Conservation (phyloP, 1,140 invertebrate species). For the Drosophila sucinea region DNA sequence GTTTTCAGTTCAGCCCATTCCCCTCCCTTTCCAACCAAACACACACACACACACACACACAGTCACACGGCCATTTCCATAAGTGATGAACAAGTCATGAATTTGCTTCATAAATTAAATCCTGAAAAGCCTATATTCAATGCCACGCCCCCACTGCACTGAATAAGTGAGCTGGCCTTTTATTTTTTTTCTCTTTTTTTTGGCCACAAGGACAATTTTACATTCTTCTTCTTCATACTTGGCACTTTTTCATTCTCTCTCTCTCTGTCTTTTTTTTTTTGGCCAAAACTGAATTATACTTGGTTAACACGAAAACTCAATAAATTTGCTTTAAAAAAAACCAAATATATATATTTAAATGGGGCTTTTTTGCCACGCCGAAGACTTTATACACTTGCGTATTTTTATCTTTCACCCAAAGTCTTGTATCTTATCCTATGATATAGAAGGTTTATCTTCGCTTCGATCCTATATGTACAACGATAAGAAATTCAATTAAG, state of each 20-base stretch:
- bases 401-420: no score
- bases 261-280: slow-evolving; percentile 32
- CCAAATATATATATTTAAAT: slow-evolving; percentile 32
- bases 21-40: not conserved
- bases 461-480: no score
- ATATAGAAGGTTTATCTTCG: no score
- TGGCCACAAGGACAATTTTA: slow-evolving; percentile 7
- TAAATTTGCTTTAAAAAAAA: slow-evolving; percentile 77
- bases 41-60: slow-evolving; percentile 16
- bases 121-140: slow-evolving; percentile 58
- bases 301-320: slow-evolving; percentile 83
- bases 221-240: slow-evolving; percentile 10
- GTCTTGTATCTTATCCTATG: no score
- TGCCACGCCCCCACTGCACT: slow-evolving; percentile 34
- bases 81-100: slow-evolving; percentile 35
- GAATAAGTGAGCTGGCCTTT: not conserved
- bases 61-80: slow-evolving; percentile 67
- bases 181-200: not conserved
- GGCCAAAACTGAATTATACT: slow-evolving; percentile 81
- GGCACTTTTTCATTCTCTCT: not conserved
- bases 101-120: slow-evolving; percentile 70
- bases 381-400: not conserved
- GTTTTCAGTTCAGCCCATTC: no score
- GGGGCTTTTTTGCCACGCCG: not conserved
- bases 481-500: no score